phyloP scores from a whole-genome alignment of 2,888 invertebrate genomes.

The Salpingus planirostris region DNA sequence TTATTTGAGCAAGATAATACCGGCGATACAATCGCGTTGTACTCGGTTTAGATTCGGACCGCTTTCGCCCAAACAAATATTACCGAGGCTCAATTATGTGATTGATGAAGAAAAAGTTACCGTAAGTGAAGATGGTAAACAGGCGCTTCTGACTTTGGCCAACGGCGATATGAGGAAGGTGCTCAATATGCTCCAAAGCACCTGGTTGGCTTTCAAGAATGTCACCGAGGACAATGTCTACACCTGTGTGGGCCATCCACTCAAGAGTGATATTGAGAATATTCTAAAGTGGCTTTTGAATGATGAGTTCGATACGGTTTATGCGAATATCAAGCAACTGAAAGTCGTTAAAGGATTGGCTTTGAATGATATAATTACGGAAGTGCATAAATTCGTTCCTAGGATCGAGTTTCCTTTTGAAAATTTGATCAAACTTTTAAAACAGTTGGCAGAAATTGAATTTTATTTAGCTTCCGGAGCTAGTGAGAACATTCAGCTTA shows the following conservation, averaged over 20 bases:
- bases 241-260: constrained; percentile 93
- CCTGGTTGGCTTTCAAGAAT: constrained; percentile 82
- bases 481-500: constrained; percentile 83
- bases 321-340: constrained; percentile 69
- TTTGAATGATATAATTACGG: constrained; percentile 85
- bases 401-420: constrained; percentile 80
- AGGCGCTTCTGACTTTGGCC: constrained; percentile 80
- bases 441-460: constrained; percentile 86
- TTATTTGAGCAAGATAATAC: constrained; percentile 96
- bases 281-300: constrained; percentile 82
- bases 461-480: constrained; percentile 77
- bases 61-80: constrained; percentile 72
- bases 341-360: constrained; percentile 88
- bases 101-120: constrained; percentile 74
- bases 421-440: constrained; percentile 67
- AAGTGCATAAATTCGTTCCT: constrained; percentile 77
- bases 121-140: constrained; percentile 78
- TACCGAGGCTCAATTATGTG: constrained; percentile 81
- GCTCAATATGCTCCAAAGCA: constrained; percentile 92
- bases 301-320: constrained; percentile 64
- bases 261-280: constrained; percentile 77
- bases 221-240: constrained; percentile 90
- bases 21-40: constrained; percentile 96
- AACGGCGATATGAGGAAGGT: constrained; percentile 98
- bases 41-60: constrained; percentile 95